These are phyloP conservation scores for Leptatherina wallacei DNA, from an alignment of 2,797 vertebrate genomes.

Conservation along the genomic window DNA sequence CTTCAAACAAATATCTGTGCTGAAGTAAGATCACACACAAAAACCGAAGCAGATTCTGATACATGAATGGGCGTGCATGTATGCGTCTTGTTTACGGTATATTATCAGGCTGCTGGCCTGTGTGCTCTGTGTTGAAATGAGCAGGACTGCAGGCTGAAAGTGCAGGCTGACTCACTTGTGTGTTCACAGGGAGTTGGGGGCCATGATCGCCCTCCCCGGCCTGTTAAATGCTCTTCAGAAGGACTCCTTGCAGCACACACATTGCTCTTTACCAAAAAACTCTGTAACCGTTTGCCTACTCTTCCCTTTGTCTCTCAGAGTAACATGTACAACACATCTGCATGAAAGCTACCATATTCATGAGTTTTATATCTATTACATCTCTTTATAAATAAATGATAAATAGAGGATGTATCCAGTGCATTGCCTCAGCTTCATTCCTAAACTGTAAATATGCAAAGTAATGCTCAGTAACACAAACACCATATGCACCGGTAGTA, in stretches of 20 bases:
- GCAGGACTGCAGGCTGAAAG: conserved; percentile 25
- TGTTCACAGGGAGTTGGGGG: conserved; percentile 41
- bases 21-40: neutral
- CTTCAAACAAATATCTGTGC: neutral
- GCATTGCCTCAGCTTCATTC: neutral
- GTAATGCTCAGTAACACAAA: conserved; percentile 7
- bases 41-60: neutral
- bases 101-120: conserved; percentile 1
- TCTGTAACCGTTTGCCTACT: neutral
- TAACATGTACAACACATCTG: neutral
- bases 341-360: neutral
- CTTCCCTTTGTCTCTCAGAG: neutral
- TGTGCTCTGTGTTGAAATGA: conserved; percentile 13
- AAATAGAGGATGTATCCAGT: neutral
- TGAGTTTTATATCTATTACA: neutral
- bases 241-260: conserved; percentile 33
- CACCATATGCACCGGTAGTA: conserved; percentile 12
- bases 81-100: neutral
- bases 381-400: neutral
- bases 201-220: conserved; percentile 42
- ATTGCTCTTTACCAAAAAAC: neutral
- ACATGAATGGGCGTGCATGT: neutral
- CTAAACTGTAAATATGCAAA: conserved; percentile 5
- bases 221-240: conserved; percentile 47
- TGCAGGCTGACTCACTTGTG: conserved; percentile 48